Percentiles rank a stretch among this genome's conserved stretches.
These are phyloP conservation scores for Drosophila pseudoananassae DNA, from an alignment of 1,140 invertebrate species.

Conservation along the genomic window DNA sequence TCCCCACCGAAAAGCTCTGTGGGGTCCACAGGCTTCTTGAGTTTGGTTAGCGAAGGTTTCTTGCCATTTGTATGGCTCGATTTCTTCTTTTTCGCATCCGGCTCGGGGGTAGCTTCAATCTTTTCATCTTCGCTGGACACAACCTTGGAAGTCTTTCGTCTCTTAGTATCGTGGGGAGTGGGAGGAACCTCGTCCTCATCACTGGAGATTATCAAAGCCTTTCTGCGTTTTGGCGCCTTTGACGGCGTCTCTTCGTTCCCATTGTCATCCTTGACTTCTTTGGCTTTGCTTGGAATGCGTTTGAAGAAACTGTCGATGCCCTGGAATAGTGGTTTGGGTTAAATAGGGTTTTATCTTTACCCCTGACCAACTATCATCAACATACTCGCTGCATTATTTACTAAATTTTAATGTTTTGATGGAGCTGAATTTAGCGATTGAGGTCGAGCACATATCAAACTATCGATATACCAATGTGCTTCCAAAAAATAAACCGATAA, in stretches of 20 bases:
- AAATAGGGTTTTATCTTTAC: background rate
- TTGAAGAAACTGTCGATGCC: conserved; percentile 69
- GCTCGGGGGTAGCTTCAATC: conserved; percentile 17
- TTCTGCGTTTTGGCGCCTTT: conserved; percentile 69
- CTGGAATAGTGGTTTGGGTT: conserved; percentile 18
- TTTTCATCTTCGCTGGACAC: conserved; percentile 20
- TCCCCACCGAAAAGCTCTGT: conserved; percentile 70
- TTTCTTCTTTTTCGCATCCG: conserved; percentile 7
- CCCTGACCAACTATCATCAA: background rate
- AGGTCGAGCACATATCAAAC: too few relatives aligned
- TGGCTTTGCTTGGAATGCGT: conserved; percentile 47
- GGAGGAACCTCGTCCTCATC: conserved; percentile 67
- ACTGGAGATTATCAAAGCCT: conserved; percentile 70
- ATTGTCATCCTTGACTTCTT: conserved; percentile 24
- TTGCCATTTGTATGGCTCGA: conserved; percentile 33
- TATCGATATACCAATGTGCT: too few relatives aligned
- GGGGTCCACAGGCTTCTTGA: conserved; percentile 67
- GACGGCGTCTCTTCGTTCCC: conserved; percentile 35
- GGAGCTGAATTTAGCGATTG: background rate
- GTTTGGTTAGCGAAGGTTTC: conserved; percentile 64
- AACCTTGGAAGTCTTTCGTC: conserved; percentile 17
- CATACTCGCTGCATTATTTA: conserved; percentile 63
- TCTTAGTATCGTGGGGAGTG: conserved; percentile 52
- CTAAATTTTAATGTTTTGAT: background rate
- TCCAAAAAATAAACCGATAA: too few relatives aligned